Base-by-base conservation (phyloP, 2,113 vertebrate genomes). In the Halichoeres trimaculatus region DNA sequence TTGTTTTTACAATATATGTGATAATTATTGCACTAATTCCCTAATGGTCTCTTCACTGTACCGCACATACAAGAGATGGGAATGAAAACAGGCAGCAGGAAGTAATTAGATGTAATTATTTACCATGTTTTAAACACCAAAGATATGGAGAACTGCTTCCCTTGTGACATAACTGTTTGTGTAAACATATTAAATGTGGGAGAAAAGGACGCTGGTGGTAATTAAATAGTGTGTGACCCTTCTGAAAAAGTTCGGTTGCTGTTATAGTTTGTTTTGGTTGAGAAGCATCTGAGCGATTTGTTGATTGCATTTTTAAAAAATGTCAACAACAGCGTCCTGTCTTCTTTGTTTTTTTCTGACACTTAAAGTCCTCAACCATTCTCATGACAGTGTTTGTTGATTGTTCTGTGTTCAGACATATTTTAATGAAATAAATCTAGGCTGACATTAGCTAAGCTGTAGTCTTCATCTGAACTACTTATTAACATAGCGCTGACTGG, bases 31-130 rank as follows among this genome's bases (percentile, higher is more conserved):
- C 43, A 20, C 8, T 56, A 22, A 69, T 74, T 58, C 24, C 45
- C 77, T 41, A 13, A 22, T 58, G 51, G 57, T 36, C 24, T 64
- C 53, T 43, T 55, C 14, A 35, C 34, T 34, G 51, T 22, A 65
- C 70, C 47, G 24, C 47, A 58, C 36, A 43, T 60, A 40, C 50
- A 77, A n/a, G 40, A 69, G 56, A 60, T 76, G 12, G 26, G 24
- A 20, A 9, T 40, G 17, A 63, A 30, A 23, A 57, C 41, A 41
- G 9, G 51, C 43, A 69, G 14, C 30, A 19, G 20, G 76, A 63
- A 50, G 48, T 61, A 48, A 62, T 73, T 73, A 68, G n/a, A 35
- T 2, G 12, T 56, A 48, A 73, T 30, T 41, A 56, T 50, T 47
- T 60, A 40, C 55, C 7, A 47, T 50, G 56, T 17, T 35, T 26